Base-by-base conservation (phyloP, 2,888 invertebrate species). In the Hetaerina titia region DNA sequence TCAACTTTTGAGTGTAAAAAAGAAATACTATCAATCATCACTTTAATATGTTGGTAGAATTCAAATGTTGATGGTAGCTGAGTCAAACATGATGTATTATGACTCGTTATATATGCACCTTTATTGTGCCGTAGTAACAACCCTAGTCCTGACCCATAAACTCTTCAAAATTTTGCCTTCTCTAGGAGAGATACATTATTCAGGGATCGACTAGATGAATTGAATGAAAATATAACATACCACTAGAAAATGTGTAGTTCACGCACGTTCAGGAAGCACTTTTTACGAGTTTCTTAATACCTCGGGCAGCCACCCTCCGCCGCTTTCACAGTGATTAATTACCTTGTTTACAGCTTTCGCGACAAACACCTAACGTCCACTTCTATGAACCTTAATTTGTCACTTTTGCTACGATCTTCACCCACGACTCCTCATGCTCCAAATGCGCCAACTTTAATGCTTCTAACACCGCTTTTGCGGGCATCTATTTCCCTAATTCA, bases 381-480 rank as follows among this genome's bases (percentile, higher is more conserved):
- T 69, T 69, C 92, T 92, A 45, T 69, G 69, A 69, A 64, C 25
- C 69, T 69, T 74, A 69, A 92, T 92, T 92, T 92, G 92, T 92
- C 57, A 60, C 92, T 25, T 15, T 74, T 15, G 25, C n/a, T 69
- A 56, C 57, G 9, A 22, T 56, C 92, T 69, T n/a, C 69, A n/a
- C 19, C 63, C 90, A 0, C 13, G 19, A 56, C 69, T 69, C 69
- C 92, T 56, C 31, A 13, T 13, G 2, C 92, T 7, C 45, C 92
- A 22, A 64, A 7, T 56, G n/a, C 15, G 25, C 31, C 89, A 56
- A 56, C n/a, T 60, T 60, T 4, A 74, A 74, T n/a, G 6, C n/a
- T 25, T 8, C 74, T n/a, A 25, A 25, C 74, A 25, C 74, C n/a
- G 9, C 74, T 8, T n/a, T 11, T 13, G 2, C 31, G 25, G 8